Evolutionary conservation across 2,888 invertebrate species (phyloP).

Genomic region (Drosophila subquinaria): DNA sequence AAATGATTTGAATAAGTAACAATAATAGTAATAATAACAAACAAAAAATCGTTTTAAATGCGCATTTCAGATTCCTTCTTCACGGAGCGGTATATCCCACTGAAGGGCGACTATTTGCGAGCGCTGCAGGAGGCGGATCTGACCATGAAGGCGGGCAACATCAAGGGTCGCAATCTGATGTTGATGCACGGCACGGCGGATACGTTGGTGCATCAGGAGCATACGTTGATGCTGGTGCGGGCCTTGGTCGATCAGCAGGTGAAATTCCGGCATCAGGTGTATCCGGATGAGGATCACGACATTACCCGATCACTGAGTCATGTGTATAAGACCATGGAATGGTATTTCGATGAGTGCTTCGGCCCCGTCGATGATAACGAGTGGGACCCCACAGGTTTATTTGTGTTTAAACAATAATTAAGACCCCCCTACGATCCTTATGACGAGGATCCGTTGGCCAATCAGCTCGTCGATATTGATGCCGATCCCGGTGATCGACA

Average conservation of each 20-base stretch:
- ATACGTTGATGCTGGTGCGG: constrained; percentile 93
- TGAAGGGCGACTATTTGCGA: constrained; percentile 89
- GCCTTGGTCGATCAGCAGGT: constrained; percentile 93
- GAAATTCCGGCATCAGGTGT: constrained; percentile 94
- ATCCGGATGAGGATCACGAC: constrained; percentile 94
- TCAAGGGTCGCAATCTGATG: constrained; percentile 89
- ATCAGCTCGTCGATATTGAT: constrained; percentile 71
- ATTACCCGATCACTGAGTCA: constrained; percentile 91
- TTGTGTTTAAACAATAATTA: constrained; percentile 86
- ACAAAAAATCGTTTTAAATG: too few relatives aligned
- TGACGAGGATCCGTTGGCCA: constrained; percentile 78
- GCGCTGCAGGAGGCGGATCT: constrained; percentile 92
- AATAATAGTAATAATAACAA: too few relatives aligned
- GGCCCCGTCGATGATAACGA: constrained; percentile 90
- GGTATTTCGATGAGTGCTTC: constrained; percentile 94
- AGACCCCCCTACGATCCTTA: constrained; percentile 79
- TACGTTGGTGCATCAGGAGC: constrained; percentile 93
- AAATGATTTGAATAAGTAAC: too few relatives aligned
- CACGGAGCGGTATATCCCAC: constrained; percentile 95
- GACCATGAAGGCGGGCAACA: constrained; percentile 91
- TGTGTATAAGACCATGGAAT: constrained; percentile 93
- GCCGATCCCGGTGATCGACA: constrained; percentile 50
- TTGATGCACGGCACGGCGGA: constrained; percentile 94
- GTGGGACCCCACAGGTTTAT: constrained; percentile 88
- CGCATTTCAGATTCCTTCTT: constrained; percentile 91